A percentile compares a stretch with the other conserved stretches of the same genome.
These are phyloP conservation scores for Neuroscelio doddi DNA, from an alignment of 2,888 invertebrate species.

Conservation along the genomic window DNA sequence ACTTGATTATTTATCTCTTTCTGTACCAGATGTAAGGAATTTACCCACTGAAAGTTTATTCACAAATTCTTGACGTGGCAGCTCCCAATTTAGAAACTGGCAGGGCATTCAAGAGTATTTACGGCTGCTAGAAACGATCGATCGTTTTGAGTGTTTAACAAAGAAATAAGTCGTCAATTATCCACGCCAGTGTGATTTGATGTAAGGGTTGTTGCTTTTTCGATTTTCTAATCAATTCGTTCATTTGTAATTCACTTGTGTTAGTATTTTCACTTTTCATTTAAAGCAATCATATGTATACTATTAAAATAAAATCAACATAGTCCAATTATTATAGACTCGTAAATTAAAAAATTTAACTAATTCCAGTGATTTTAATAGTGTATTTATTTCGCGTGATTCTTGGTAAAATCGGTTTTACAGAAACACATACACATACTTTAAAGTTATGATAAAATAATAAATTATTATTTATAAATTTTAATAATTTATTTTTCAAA, in stretches of 20 bases:
- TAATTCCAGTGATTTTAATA: too few species aligned
- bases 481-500: too few species aligned
- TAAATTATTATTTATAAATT: too few species aligned
- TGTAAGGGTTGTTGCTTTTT: background rate
- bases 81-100: slow-evolving; percentile 42
- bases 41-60: slow-evolving; percentile 41
- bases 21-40: slow-evolving; percentile 27
- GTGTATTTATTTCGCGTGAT: too few species aligned
- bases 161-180: slow-evolving; percentile 17
- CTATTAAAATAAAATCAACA: too few species aligned
- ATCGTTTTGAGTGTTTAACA: slow-evolving; percentile 31
- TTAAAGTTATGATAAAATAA: too few species aligned
- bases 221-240: background rate
- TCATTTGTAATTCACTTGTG: background rate
- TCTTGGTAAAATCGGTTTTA: too few species aligned
- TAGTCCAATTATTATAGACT: too few species aligned
- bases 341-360: too few species aligned
- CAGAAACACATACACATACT: too few species aligned
- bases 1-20: slow-evolving; percentile 1
- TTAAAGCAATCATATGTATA: too few species aligned
- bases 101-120: slow-evolving; percentile 40
- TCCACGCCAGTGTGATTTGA: background rate
- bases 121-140: slow-evolving; percentile 38
- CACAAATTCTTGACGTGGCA: slow-evolving; percentile 40
- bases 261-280: background rate